Conservation (phyloP, 2,888 invertebrate genomes). For the Proisotoma minuta region DNA sequence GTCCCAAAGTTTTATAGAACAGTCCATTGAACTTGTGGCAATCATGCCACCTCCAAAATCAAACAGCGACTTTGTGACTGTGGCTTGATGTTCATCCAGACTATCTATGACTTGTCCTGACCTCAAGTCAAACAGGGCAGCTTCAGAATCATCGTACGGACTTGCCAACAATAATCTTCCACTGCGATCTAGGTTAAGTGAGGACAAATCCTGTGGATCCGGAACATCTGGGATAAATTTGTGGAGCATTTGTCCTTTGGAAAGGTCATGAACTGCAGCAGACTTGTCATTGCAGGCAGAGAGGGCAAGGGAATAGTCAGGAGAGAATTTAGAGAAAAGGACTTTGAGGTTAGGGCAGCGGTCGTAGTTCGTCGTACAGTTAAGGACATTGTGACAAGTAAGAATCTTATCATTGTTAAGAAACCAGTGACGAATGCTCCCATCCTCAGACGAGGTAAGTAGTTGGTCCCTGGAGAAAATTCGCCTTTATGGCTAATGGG, state of each 20-base stretch:
- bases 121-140: constrained; percentile 37
- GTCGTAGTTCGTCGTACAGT: background rate
- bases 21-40: constrained; percentile 67
- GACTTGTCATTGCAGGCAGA: constrained; percentile 74
- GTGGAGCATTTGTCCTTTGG: constrained; percentile 59
- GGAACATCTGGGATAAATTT: constrained; percentile 51
- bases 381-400: background rate
- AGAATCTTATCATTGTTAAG: background rate
- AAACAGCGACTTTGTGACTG: constrained; percentile 65
- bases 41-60: constrained; percentile 64
- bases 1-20: constrained; percentile 68
- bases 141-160: constrained; percentile 12
- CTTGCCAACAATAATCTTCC: constrained; percentile 19
- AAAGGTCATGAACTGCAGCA: constrained; percentile 64
- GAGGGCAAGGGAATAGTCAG: constrained; percentile 61
- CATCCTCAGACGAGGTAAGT: constrained; percentile 76
- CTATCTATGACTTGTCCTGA: constrained; percentile 52
- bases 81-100: constrained; percentile 62
- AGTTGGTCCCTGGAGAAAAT: constrained; percentile 62
- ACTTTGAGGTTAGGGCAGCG: constrained; percentile 57
- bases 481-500: too few species aligned
- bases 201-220: constrained; percentile 70
- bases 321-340: constrained; percentile 66
- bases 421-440: constrained; percentile 71
- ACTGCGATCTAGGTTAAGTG: constrained; percentile 54